Evolutionary conservation across 2,888 invertebrate species (phyloP).

Genomic region (Blastobasis lacticolella): DNA sequence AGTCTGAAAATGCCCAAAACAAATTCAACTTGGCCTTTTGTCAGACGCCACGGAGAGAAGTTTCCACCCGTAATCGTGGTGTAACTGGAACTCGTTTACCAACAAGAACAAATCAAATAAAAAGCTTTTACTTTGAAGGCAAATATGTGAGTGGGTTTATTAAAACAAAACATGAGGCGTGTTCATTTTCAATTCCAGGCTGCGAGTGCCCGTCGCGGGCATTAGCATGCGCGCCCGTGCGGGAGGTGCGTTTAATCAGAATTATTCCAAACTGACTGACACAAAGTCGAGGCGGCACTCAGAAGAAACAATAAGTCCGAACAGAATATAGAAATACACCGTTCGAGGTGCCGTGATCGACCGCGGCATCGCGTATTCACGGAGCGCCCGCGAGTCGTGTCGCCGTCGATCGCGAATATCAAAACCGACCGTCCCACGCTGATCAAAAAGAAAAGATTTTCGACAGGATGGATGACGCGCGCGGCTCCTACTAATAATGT

Average conservation of each 20-base stretch:
- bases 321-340: constrained; percentile 45
- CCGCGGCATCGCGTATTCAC: constrained; percentile 39
- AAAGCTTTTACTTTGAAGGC: constrained; percentile 52
- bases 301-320: constrained; percentile 49
- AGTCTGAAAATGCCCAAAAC: constrained; percentile 18
- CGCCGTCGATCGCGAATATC: constrained; percentile 48
- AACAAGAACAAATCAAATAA: constrained; percentile 51
- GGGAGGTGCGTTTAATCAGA: constrained; percentile 69
- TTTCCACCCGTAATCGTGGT: constrained; percentile 25
- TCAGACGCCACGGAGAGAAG: constrained; percentile 15
- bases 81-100: constrained; percentile 30
- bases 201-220: constrained; percentile 45
- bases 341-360: too few species aligned
- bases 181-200: constrained; percentile 60
- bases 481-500: constrained; percentile 55
- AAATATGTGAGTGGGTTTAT: constrained; percentile 63
- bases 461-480: constrained; percentile 60
- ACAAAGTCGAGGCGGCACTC: constrained; percentile 51
- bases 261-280: constrained; percentile 64
- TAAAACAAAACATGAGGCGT: constrained; percentile 59
- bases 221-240: constrained; percentile 50
- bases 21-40: constrained; percentile 22
- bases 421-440: constrained; percentile 16
- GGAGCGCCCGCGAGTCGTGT: constrained; percentile 40
- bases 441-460: constrained; percentile 64